phyloP scores from a whole-genome alignment of 2,888 invertebrate species.

The Drosophila meridiana region DNA sequence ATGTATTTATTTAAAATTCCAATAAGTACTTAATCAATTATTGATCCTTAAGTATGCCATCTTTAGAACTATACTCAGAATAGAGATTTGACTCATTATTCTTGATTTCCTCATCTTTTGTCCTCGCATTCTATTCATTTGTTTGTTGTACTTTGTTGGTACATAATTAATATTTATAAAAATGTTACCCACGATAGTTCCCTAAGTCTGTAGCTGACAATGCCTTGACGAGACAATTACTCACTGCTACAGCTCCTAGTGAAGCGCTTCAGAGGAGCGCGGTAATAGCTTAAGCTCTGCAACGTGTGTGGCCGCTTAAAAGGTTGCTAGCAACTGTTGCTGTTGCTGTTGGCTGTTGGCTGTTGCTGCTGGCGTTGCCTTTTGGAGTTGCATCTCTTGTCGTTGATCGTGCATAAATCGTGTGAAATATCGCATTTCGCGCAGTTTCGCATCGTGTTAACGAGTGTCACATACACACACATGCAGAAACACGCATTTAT shows the following conservation, averaged over 20 bases:
- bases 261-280: constrained; percentile 18
- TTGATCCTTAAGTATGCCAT: too few species aligned
- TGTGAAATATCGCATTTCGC: constrained; percentile 85
- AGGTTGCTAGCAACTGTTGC: constrained; percentile 41
- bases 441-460: constrained; percentile 82
- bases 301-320: constrained; percentile 66
- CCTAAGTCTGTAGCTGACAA: constrained; percentile 6
- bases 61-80: too few species aligned
- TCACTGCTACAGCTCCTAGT: constrained; percentile 17
- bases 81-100: too few species aligned
- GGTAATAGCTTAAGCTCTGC: constrained; percentile 36
- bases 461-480: constrained; percentile 79
- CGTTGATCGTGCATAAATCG: constrained; percentile 84
- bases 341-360: constrained; percentile 42
- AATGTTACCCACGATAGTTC: background rate
- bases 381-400: constrained; percentile 72
- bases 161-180: background rate
- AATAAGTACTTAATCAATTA: too few species aligned
- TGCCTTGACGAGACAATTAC: constrained; percentile 53
- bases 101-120: too few species aligned
- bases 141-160: too few species aligned
- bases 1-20: too few species aligned
- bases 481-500: constrained; percentile 71
- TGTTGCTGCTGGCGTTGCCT: constrained; percentile 57
- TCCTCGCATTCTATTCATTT: background rate